Percentiles rank a stretch among this genome's conserved stretches.
Conservation (phyloP, 2,888 invertebrate species). For the Bhutanitis thaidina region DNA sequence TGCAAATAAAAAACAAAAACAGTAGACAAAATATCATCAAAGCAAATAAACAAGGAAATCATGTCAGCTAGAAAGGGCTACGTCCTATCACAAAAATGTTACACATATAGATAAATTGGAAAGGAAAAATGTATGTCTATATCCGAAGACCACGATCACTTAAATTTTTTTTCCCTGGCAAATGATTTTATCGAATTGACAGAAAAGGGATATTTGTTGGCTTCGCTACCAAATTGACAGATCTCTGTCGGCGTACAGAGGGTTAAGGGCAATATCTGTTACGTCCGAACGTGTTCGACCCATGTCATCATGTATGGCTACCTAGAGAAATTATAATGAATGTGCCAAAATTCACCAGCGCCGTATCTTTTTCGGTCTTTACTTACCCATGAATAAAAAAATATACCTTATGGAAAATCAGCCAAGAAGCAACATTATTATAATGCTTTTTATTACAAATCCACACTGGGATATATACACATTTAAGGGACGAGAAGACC, state of each 20-base stretch:
- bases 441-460: conserved; percentile 13
- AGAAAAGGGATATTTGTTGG: conserved; percentile 38
- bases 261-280: conserved; percentile 27
- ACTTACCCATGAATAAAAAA: conserved; percentile 12
- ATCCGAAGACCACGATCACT: neutral
- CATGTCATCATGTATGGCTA: conserved; percentile 60
- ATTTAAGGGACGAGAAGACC: conserved; percentile 10
- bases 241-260: conserved; percentile 50
- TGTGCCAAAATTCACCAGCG: conserved; percentile 35
- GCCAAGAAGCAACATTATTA: conserved; percentile 8
- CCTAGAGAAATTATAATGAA: conserved; percentile 53
- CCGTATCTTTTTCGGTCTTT: conserved; percentile 27
- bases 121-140: neutral
- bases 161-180: neutral
- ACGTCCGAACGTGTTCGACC: conserved; percentile 41
- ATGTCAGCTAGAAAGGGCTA: no score
- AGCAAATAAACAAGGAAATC: no score
- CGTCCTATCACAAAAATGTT: neutral
- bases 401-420: conserved; percentile 1
- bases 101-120: neutral
- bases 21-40: no score
- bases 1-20: no score
- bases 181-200: conserved; percentile 29
- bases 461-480: conserved; percentile 11
- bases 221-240: conserved; percentile 65